Evolutionary conservation across 2,888 invertebrate genomes (phyloP), one percentile per base, ranked within the genome.

Genomic region (Tenthredo notha): DNA sequence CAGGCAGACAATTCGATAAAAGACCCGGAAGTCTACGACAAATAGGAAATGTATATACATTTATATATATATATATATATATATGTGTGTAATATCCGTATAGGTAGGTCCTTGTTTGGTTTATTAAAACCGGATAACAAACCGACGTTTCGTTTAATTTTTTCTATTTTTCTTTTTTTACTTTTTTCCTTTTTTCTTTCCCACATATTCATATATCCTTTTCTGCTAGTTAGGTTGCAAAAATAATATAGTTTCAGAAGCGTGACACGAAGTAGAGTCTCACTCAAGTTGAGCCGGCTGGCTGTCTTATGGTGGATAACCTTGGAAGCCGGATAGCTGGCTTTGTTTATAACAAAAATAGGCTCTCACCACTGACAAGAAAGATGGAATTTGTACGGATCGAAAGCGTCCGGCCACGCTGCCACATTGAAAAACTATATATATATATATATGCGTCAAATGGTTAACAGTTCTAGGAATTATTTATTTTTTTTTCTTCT

Each of bases 261-360:
- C 70, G 70, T 72, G 37, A 37, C n/a, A 72, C 40, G n/a, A 9
- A 37, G 37, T n/a, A 9, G 25, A 61, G 61, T 61, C 21, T 70
- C 15, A 37, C 33, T 70, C 37, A n/a, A 70, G 33, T 37, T 18
- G 15, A 70, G 47, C 18, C 12, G 25, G 29, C 2, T 2, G 29
- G 29, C 25, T 40, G 43, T 43, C 43, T 25, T 47, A 74, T 15
- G 21, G 43, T 37, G 50, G 75, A 75, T 75, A 75, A 6, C 77
- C 77, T 77, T 77, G 77, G 50, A 29, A 77, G 77, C 77, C 77
- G 54, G 77, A 77, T 77, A 77, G 54, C 77, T 54, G 10, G 77
- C 77, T 77, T 77, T 77, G 77, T 77, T 77, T 77, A 77, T 77
- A 50, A 77, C 54, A 77, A 77, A 77, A 77, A 77, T 77, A 77